Conservation (phyloP, 1,140 invertebrate species). For the Trachelipus rathkii region DNA sequence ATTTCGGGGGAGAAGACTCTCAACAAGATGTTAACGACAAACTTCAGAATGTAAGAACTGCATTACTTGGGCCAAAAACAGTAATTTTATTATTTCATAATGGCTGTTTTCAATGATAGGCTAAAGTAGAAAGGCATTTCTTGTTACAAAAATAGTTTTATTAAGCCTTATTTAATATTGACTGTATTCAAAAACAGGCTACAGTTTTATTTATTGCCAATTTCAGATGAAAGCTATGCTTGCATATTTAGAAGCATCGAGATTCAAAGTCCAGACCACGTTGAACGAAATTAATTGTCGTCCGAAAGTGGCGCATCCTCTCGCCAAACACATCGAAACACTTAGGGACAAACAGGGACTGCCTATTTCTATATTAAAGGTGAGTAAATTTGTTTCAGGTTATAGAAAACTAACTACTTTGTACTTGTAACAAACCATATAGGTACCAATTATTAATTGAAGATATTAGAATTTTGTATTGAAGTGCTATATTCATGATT, state of each 20-base stretch:
- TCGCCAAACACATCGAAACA: slow-evolving; percentile 78
- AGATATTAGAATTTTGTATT: too few species aligned
- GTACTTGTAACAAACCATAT: too few species aligned
- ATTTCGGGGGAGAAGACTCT: slow-evolving; percentile 80
- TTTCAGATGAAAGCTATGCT: slow-evolving; percentile 84
- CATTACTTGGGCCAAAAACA: background rate
- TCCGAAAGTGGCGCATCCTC: slow-evolving; percentile 68
- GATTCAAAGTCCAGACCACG: slow-evolving; percentile 76
- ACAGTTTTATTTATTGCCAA: too few species aligned
- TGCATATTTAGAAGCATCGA: slow-evolving; percentile 82
- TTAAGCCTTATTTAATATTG: too few species aligned
- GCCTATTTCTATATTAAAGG: slow-evolving; percentile 79
- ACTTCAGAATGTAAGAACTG: slow-evolving; percentile 71
- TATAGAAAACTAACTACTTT: too few species aligned
- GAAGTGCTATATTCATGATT: too few species aligned
- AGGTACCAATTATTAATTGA: too few species aligned
- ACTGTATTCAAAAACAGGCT: too few species aligned
- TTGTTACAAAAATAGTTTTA: too few species aligned
- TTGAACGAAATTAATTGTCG: slow-evolving; percentile 74
- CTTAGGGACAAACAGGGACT: slow-evolving; percentile 83
- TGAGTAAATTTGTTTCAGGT: too few species aligned
- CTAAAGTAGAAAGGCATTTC: too few species aligned
- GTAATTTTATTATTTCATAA: slow-evolving; percentile 8
- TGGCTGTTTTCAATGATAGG: background rate
- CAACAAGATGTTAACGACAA: slow-evolving; percentile 89